Base-by-base conservation (phyloP, 2,797 vertebrate genomes). In the Acanthurus tractus region DNA sequence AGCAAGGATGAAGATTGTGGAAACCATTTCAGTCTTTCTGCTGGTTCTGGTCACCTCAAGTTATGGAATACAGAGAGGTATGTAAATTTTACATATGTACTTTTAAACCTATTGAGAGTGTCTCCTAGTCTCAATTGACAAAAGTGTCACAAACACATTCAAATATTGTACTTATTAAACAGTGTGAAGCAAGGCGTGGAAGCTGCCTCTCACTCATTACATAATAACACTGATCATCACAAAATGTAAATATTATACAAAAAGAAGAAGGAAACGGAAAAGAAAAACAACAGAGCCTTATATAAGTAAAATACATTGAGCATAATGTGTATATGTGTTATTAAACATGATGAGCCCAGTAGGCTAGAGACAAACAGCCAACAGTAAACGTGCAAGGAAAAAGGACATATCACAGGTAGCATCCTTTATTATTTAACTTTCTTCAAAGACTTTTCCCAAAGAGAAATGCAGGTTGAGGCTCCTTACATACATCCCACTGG, bases 1-100 rank as follows among this genome's bases (percentile, higher is more conserved):
- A 78, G 34, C 20, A 49, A 71, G 6, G 54, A 91, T 91, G 91
- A 89, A 45, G 71, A 67, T 29, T 8, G 55, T 55, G 48, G 76
- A 63, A 50, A 54, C 45, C 22, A n/a, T 58, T 54, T 67, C 58
- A n/a, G 65, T 57, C 29, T 13, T 63, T 68, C 80, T 90, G 58
- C 68, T 93, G 63, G 54, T 74, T 72, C 52, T 87, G 40, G 76
- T 89, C 67, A 36, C 72, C 8, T 86, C 76, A 7, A 58, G 52
- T 69, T 75, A 81, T 1, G 70, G 86, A 46, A 38, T 81, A 49
- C 91, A 92, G 70, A 89, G 78, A 91, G 93, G 93, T 94, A 83
- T 62, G 90, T 63, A 10, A 61, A 4, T 15, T 29, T 65, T 50
- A 11, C 15, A 11, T 34, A 20, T 42, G 1, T 4, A 1, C 22